Conservation (phyloP, 2,113 vertebrate species). For the Cettia cetti region DNA sequence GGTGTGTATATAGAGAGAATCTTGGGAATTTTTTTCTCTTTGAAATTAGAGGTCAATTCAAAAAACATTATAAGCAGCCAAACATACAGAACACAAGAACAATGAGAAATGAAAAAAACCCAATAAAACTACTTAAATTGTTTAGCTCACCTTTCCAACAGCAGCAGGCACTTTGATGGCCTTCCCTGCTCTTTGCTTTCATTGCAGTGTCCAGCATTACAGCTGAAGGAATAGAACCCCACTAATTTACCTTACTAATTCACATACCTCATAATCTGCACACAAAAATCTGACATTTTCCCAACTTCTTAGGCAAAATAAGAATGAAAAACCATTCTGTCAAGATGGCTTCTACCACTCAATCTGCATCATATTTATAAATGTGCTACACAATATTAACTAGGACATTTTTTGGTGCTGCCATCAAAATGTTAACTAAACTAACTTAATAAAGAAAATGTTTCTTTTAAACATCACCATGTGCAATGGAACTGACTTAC, state of each 20-base stretch:
- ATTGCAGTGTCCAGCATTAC: conserved; percentile 50
- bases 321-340: not conserved
- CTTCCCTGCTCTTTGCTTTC: conserved; percentile 49
- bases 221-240: conserved; percentile 35
- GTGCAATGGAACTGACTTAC: not conserved
- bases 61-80: not conserved
- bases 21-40: not conserved
- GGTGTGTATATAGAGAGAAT: not conserved
- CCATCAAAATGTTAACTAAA: not conserved
- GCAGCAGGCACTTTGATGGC: conserved; percentile 30
- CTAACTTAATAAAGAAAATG: not conserved
- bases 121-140: not conserved
- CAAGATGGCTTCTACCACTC: not conserved
- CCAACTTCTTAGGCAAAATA: not conserved
- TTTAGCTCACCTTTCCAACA: conserved; percentile 28
- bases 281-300: not conserved
- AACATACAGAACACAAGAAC: not conserved
- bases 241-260: conserved; percentile 18
- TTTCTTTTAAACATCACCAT: not conserved
- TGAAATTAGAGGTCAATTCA: not conserved
- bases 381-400: not conserved
- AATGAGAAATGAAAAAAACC: not conserved
- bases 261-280: not conserved
- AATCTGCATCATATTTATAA: not conserved
- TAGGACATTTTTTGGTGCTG: not conserved